Evolutionary conservation across 2,797 vertebrate species (phyloP).

Genomic region (Syncerus caffer): DNA sequence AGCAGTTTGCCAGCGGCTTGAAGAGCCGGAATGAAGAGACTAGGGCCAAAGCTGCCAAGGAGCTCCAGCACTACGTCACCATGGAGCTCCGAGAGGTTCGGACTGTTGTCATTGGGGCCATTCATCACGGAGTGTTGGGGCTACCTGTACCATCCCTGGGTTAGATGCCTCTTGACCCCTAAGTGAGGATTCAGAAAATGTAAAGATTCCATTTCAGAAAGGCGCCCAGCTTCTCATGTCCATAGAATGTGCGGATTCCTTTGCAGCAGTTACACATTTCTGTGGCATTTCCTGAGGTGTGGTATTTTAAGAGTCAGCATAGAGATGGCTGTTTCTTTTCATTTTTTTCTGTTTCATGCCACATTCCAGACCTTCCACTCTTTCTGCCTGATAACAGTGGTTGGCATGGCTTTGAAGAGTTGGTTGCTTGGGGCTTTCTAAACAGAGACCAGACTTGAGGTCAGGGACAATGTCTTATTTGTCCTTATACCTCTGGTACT

Average conservation of each 20-base stretch:
- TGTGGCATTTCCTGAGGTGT: neutral
- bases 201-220: neutral
- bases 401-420: neutral
- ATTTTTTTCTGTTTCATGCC: neutral
- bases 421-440: neutral
- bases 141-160: neutral
- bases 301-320: neutral
- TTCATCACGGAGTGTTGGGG: neutral
- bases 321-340: neutral
- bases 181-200: neutral
- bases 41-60: slow-evolving; percentile 96
- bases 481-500: neutral
- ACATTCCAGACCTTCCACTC: neutral
- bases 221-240: neutral
- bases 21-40: slow-evolving; percentile 97
- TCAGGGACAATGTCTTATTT: neutral
- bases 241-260: neutral
- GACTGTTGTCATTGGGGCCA: neutral
- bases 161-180: neutral
- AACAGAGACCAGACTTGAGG: neutral
- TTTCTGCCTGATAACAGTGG: neutral
- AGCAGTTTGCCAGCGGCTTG: slow-evolving; percentile 95
- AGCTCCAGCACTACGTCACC: slow-evolving; percentile 98
- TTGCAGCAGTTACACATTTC: neutral
- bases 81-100: slow-evolving; percentile 96